phyloP scores from a whole-genome alignment of 2,888 invertebrate species.

The Oasisia sp. region DNA sequence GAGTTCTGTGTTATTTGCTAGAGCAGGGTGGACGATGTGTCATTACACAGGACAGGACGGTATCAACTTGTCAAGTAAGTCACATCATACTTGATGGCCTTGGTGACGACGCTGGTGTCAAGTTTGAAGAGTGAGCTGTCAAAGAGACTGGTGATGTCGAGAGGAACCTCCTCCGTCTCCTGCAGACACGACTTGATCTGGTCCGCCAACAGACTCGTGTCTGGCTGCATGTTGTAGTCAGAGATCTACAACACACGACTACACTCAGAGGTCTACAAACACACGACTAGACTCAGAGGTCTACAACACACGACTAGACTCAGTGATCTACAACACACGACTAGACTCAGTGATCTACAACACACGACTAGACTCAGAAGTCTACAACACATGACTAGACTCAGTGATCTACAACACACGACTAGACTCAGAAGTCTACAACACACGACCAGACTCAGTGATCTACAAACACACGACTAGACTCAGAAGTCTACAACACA shows the following conservation, averaged over 20 bases:
- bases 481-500: too few species aligned
- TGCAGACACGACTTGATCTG: slow-evolving; percentile 83
- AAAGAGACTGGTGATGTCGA: slow-evolving; percentile 79
- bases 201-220: slow-evolving; percentile 82
- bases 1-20: background rate
- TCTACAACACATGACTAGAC: too few species aligned
- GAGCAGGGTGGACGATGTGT: background rate
- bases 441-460: too few species aligned
- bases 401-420: too few species aligned
- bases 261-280: too few species aligned
- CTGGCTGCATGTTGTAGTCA: slow-evolving; percentile 92
- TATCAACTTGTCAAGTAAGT: background rate
- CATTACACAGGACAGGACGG: background rate
- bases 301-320: too few species aligned
- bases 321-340: too few species aligned
- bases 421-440: too few species aligned
- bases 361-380: too few species aligned
- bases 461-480: background rate
- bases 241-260: slow-evolving; percentile 73
- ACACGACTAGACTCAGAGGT: too few species aligned
- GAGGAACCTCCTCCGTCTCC: slow-evolving; percentile 75
- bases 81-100: slow-evolving; percentile 70
- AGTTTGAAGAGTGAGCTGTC: slow-evolving; percentile 68
- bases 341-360: too few species aligned
- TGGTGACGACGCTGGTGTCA: slow-evolving; percentile 77